Evolutionary conservation across 1,140 invertebrate species (phyloP).

Genomic region (Drosophila tropicalis): DNA sequence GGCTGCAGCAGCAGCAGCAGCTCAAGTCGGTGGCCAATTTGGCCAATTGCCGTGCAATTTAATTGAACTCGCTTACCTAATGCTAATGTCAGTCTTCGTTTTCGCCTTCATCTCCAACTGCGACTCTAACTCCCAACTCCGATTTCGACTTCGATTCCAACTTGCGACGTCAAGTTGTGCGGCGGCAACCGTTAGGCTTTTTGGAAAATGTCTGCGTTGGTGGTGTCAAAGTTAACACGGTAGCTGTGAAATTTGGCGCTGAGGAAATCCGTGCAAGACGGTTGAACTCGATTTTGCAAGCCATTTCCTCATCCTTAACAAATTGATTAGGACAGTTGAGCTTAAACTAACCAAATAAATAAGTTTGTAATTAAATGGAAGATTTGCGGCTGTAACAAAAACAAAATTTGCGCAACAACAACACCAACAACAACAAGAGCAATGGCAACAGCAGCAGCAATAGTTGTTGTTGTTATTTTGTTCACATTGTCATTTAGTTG

Average conservation of each 20-base stretch:
- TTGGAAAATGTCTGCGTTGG: conserved; percentile 45
- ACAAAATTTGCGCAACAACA: conserved; percentile 32
- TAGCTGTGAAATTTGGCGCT: conserved; percentile 77
- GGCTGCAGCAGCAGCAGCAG: conserved; percentile 38
- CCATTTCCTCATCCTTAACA: conserved; percentile 79
- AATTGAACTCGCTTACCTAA: conserved; percentile 75
- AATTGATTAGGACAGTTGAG: conserved; percentile 78
- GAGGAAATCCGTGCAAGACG: conserved; percentile 69
- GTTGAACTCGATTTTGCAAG: conserved; percentile 38
- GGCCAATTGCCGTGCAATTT: conserved; percentile 66
- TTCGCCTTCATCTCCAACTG: not conserved
- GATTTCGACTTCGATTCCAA: too few relatives aligned
- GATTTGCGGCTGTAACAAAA: conserved; percentile 46
- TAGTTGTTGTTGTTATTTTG: conserved; percentile 63
- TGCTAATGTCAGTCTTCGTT: conserved; percentile 64
- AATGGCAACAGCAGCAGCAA: conserved; percentile 24
- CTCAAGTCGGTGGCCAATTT: conserved; percentile 59
- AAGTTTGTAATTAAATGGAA: conserved; percentile 73
- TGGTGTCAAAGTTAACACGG: conserved; percentile 80
- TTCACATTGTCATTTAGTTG: conserved; percentile 79
- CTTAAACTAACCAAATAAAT: conserved; percentile 72
- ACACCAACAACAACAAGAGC: conserved; percentile 34
- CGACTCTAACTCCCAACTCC: too few relatives aligned
- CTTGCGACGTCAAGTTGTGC: too few relatives aligned
- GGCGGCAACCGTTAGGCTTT: conserved; percentile 5